Base-by-base conservation (phyloP, 1,140 invertebrate genomes). In the Dendroctonus ponderosae region DNA sequence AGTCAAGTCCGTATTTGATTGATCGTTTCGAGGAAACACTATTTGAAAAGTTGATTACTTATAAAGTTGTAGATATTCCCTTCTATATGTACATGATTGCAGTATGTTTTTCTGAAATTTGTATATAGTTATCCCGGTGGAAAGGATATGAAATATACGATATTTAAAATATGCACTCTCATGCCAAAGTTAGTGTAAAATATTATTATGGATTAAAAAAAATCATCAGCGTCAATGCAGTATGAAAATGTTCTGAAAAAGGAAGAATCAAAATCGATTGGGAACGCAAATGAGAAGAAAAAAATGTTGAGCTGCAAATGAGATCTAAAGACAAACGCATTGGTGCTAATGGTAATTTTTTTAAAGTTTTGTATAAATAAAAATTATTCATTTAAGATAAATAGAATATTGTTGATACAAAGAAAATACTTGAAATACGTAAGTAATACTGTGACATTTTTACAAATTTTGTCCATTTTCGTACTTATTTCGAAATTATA, bases 61-160 rank as follows among this genome's bases (percentile, higher is more conserved):
- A 59, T 61, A 70, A 67, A 70, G 62, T 49, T 76, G 75, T 77
- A 77, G 75, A 77, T 77, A 77, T 72, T 73, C 71, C 66, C 74
- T 67, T 74, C 70, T 72, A 71, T 77, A 71, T 77, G 72, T 77
- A 77, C 74, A 76, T 75, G 75, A 70, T 75, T 75, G 57, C 69
- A 70, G 70, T 37, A 71, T 62, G 67, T 69, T 69, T 66, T 66
- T 74, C 62, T 73, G 67, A 73, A 74, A 66, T 60, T 51, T 76
- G 71, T 77, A 75, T 52, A 76, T 77, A 77, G 68, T 73, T 75
- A 53, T 57, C 56, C 69, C 68, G 70, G 62, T 69, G 68, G 70
- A 76, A 72, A 79, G 77, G 77, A 79, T 79, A 79, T 79, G 73
- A 75, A 77, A 76, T 79, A 79, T 79, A 79, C 77, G 77, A 79